Evolutionary conservation across 2,888 invertebrate genomes (phyloP).

Genomic region (Hemaris fuciformis): DNA sequence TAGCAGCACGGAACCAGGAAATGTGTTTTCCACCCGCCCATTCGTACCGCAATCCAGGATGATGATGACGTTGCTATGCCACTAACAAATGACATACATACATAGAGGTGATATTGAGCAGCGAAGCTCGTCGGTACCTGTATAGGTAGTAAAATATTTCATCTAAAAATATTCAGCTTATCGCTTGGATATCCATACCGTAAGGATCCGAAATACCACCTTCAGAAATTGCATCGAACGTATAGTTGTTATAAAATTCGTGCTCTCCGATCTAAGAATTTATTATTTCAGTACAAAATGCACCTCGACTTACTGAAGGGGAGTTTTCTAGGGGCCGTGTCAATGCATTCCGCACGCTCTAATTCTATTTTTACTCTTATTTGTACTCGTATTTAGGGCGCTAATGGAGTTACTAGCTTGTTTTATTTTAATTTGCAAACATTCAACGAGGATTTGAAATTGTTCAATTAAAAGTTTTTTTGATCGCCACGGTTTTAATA

Average conservation of each 20-base stretch:
- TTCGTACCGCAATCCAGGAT: no score
- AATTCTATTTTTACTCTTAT: conserved; percentile 19
- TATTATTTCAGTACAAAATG: conserved; percentile 22
- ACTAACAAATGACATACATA: no score
- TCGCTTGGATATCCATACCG: neutral
- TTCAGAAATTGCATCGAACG: conserved; percentile 16
- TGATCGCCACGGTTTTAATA: neutral
- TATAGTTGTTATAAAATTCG: conserved; percentile 19
- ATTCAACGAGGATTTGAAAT: conserved; percentile 21
- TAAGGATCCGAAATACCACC: neutral
- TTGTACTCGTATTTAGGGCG: conserved; percentile 17
- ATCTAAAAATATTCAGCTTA: no score
- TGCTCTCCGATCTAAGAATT: conserved; percentile 24
- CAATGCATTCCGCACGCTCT: conserved; percentile 22
- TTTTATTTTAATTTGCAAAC: conserved; percentile 9
- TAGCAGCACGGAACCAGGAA: no score
- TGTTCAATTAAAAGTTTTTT: neutral
- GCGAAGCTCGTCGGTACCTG: no score
- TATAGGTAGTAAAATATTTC: no score
- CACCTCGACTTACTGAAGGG: conserved; percentile 5
- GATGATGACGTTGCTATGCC: no score
- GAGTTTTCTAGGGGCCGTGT: conserved; percentile 21
- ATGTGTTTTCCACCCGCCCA: no score
- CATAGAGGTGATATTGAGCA: no score
- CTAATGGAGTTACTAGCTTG: conserved; percentile 23